Conservation (phyloP, 92 coral and sea anemone species). For the Micromussa lordhowensis region DNA sequence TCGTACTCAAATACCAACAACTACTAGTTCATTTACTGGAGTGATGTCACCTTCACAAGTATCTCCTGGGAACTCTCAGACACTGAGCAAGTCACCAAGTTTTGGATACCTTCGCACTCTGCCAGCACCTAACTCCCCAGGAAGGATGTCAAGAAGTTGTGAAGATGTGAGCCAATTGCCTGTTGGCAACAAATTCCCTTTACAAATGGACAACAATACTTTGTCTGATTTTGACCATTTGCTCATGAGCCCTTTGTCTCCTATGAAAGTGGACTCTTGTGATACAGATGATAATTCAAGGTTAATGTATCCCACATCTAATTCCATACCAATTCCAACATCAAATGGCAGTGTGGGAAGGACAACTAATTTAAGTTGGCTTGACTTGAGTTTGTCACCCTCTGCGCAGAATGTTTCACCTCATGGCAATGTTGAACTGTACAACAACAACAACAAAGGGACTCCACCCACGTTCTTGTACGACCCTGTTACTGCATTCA, state of each 20-base stretch:
- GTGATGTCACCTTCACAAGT: conserved; percentile 2
- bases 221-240: conserved; percentile 83
- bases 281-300: conserved; percentile 68
- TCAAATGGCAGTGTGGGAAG: conserved; percentile 48
- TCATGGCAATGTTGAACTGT: conserved; percentile 34
- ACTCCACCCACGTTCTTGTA: conserved; percentile 83
- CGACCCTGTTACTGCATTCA: conserved; percentile 69
- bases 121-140: conserved; percentile 51
- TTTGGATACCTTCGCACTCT: conserved; percentile 45
- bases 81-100: conserved; percentile 70
- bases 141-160: conserved; percentile 84
- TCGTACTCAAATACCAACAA: conserved; percentile 10
- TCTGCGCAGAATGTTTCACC: conserved; percentile 48
- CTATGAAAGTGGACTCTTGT: conserved; percentile 86
- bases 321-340: conserved; percentile 75
- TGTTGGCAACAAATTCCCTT: conserved; percentile 59
- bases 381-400: conserved; percentile 82
- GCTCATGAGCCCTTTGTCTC: conserved; percentile 88
- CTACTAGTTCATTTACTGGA: conserved; percentile 25
- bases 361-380: conserved; percentile 77
- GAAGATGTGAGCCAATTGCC: conserved; percentile 73
- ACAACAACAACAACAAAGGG: conserved; percentile 57
- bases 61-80: conserved; percentile 4
- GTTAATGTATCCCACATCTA: conserved; percentile 57
- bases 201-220: conserved; percentile 70